Base-by-base conservation (phyloP, 2,113 vertebrate genomes). In the Salvelinus fontinalis region DNA sequence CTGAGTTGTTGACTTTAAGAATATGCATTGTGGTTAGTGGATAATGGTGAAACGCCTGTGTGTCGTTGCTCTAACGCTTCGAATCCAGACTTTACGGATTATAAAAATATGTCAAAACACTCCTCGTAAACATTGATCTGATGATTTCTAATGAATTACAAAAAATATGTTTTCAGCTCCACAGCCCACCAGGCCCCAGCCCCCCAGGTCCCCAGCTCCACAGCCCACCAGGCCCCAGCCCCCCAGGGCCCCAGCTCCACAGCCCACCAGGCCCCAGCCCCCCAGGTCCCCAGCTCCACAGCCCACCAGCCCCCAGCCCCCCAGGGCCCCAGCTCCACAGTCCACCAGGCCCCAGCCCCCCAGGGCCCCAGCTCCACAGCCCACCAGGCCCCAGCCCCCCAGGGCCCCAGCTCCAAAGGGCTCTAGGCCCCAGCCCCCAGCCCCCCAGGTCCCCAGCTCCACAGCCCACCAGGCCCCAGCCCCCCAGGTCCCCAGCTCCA, bases 1-100 rank as follows among this genome's bases (percentile, higher is more conserved):
- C 88, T 79, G 16, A 79, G 67, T 74, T 91, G 90, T 92, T 91
- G 90, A 90, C 84, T 91, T 85, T 86, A 82, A 89, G 85, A 79
- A 90, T 83, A 90, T 87, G 83, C 89, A 85, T 89, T 87, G 88
- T 90, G 87, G 87, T 85, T 76, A 82, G 80, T 87, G 85, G 84
- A 88, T 79, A 83, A 86, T 77, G 81, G 74, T 22, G 24, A 26
- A 78, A 82, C 70, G 80, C 81, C 87, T 88, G 83, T 82, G 85
- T 74, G 88, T 83, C 90, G 88, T 91, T 87, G 87, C 90, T 51
- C 12, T 1, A 51, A 51, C 49, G 4, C 3, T 14, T 14, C 2
- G 14, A 16, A 11, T 51, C 49, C 9, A 83, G 83, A 83, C 20
- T 75, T 81, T 82, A 87, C 79, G 1, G 44, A 83, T 81, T 86